Percentiles rank a stretch among this genome's conserved stretches.
Evolutionary conservation across 2,797 vertebrate species (phyloP).

Genomic region (Pampus argenteus): DNA sequence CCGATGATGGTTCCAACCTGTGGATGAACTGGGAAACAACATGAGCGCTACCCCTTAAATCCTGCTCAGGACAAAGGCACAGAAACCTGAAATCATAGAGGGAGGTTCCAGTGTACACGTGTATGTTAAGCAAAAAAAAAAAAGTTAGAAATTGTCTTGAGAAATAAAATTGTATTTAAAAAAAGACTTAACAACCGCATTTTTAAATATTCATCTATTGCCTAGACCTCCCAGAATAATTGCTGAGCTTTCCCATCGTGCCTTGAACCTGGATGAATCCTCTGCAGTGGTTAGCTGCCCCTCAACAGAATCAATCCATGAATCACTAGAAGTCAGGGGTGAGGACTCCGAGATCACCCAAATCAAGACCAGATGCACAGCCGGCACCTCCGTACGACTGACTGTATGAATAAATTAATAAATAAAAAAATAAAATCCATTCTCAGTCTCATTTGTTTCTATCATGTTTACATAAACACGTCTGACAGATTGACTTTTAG

Average conservation of each 20-base stretch:
- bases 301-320: slow-evolving; percentile 74
- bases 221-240: slow-evolving; percentile 66
- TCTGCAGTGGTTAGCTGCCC: slow-evolving; percentile 68
- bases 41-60: slow-evolving; percentile 35
- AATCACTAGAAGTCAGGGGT: slow-evolving; percentile 77
- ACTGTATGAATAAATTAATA: slow-evolving; percentile 56
- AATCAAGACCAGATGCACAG: slow-evolving; percentile 79
- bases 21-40: slow-evolving; percentile 14
- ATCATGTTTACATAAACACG: slow-evolving; percentile 26
- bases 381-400: slow-evolving; percentile 60
- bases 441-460: slow-evolving; percentile 13
- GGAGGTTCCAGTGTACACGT: slow-evolving; percentile 1
- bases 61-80: slow-evolving; percentile 14
- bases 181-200: not conserved
- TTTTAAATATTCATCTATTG: slow-evolving; percentile 38
- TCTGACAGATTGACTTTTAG: slow-evolving; percentile 11
- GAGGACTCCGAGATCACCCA: slow-evolving; percentile 70
- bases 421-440: slow-evolving; percentile 26
- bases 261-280: slow-evolving; percentile 81
- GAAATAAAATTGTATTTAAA: slow-evolving; percentile 2
- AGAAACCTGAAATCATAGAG: slow-evolving; percentile 21
- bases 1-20: slow-evolving; percentile 20
- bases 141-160: not conserved
- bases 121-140: slow-evolving; percentile 21
- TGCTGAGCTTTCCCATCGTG: slow-evolving; percentile 65